Evolutionary conservation across 1,140 invertebrate species (phyloP), one percentile per base, ranked within the genome.

Genomic region (Amphibalanus amphitrite): DNA sequence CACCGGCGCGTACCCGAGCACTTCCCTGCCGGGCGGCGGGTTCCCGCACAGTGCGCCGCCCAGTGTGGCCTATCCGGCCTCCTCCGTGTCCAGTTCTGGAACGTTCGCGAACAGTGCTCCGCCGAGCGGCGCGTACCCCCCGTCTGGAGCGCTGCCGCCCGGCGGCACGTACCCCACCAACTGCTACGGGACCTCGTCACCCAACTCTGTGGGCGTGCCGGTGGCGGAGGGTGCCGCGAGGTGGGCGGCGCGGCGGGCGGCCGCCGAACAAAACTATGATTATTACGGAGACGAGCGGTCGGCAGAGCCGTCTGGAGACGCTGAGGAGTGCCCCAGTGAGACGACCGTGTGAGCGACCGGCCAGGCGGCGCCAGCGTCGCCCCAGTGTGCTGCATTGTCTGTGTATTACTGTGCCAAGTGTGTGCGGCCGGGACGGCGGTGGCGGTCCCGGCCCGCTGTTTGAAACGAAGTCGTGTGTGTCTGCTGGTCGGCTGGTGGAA

Each of bases 1-100:
- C 88, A 89, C 76, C 88, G 87, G 73, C 83, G 83, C 73, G 88
- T 87, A 75, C 72, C 81, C 17, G 71, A 81, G 25, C 88, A 87
- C 76, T 13, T 10, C 65, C 3, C 17, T 15, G 6, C 23, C 28
- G 10, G 28, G 10, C 8, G 65, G 65, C 8, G 10, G 8, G n/a
- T 67, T 67, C 28, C 10, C 10, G 28, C 26, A 67, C 65, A 28
- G 28, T 25, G 65, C 65, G n/a, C 26, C 47, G 47, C 47, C 47
- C 47, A 59, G 47, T 59, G 47, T 59, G 6, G 65, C 65, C 17
- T 67, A 26, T 28, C 65, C 28, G 3, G 28, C 65, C 26, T 8
- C 64, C 6, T 26, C 26, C 3, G 64, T 65, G 64, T 26, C 64
- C 3, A n/a, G 23, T 23, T 6, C 6, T 4, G 64, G 64, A n/a